phyloP scores from a whole-genome alignment of 1,140 invertebrate genomes.

The Thrips palmi region DNA sequence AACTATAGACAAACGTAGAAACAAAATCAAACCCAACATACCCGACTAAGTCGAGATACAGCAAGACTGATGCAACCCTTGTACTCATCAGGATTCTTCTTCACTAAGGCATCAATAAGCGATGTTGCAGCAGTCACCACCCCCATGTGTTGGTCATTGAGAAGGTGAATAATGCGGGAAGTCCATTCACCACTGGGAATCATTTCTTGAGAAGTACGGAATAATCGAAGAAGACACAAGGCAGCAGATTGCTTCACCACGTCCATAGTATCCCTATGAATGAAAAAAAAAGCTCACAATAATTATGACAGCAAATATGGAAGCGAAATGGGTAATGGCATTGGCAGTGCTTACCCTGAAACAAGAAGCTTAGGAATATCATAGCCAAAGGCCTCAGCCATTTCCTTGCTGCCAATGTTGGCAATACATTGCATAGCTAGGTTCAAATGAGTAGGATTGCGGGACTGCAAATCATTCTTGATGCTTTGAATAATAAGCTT shows the following conservation, averaged over 20 bases:
- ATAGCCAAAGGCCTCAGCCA: slow-evolving; percentile 96
- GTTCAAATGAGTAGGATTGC: slow-evolving; percentile 97
- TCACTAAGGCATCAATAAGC: slow-evolving; percentile 93
- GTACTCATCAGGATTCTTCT: slow-evolving; percentile 97
- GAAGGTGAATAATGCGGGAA: slow-evolving; percentile 91
- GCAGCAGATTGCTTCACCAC: slow-evolving; percentile 99
- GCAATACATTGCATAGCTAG: slow-evolving; percentile 99
- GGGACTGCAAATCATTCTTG: slow-evolving; percentile 92
- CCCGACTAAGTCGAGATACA: slow-evolving; percentile 86
- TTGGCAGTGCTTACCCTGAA: slow-evolving; percentile 52
- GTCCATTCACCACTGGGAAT: slow-evolving; percentile 98
- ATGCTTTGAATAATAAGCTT: slow-evolving; percentile 98
- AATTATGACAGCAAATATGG: background rate
- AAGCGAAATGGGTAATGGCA: background rate
- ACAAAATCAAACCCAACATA: slow-evolving; percentile 23
- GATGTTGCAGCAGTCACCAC: slow-evolving; percentile 97
- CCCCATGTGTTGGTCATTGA: slow-evolving; percentile 98
- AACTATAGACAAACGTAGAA: background rate
- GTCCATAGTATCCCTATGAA: slow-evolving; percentile 90
- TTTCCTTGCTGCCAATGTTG: slow-evolving; percentile 98
- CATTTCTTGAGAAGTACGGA: slow-evolving; percentile 84
- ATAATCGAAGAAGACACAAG: slow-evolving; percentile 80
- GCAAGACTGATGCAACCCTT: slow-evolving; percentile 97
- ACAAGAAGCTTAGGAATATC: slow-evolving; percentile 97
- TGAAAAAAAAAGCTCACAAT: background rate